Evolutionary conservation across 2,113 vertebrate genomes (phyloP).

Genomic region (Barbus barbus): DNA sequence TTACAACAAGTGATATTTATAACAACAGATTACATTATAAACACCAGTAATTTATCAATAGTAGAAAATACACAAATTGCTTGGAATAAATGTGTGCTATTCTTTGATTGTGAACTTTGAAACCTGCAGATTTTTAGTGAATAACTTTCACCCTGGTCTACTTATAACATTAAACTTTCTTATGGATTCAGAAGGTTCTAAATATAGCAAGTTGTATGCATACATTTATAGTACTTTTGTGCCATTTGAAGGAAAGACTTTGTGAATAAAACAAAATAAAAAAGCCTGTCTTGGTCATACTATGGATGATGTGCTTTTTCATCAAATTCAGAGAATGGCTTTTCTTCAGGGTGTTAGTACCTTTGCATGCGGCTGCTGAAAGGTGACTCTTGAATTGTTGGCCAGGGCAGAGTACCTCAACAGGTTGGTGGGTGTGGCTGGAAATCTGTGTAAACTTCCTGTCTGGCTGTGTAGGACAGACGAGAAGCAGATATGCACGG

Average conservation of each 20-base stretch:
- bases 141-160: not conserved
- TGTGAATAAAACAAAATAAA: not conserved
- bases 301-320: not conserved
- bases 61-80: too few species aligned
- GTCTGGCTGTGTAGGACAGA: conserved; percentile 85
- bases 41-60: not conserved
- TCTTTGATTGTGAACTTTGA: too few species aligned
- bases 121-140: not conserved
- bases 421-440: conserved; percentile 75
- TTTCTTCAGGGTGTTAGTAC: conserved; percentile 67
- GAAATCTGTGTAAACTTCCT: conserved; percentile 69
- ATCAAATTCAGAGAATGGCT: not conserved
- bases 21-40: not conserved
- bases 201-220: not conserved
- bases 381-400: conserved; percentile 78
- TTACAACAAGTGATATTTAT: too few species aligned
- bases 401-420: conserved; percentile 71
- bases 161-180: too few species aligned
- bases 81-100: too few species aligned
- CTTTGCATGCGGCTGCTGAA: conserved; percentile 80
- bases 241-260: not conserved
- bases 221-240: not conserved
- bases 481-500: conserved; percentile 91
- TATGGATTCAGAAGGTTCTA: not conserved
- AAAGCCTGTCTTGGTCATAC: not conserved